Conservation (phyloP, 2,113 vertebrate species). For the Fulica atra region DNA sequence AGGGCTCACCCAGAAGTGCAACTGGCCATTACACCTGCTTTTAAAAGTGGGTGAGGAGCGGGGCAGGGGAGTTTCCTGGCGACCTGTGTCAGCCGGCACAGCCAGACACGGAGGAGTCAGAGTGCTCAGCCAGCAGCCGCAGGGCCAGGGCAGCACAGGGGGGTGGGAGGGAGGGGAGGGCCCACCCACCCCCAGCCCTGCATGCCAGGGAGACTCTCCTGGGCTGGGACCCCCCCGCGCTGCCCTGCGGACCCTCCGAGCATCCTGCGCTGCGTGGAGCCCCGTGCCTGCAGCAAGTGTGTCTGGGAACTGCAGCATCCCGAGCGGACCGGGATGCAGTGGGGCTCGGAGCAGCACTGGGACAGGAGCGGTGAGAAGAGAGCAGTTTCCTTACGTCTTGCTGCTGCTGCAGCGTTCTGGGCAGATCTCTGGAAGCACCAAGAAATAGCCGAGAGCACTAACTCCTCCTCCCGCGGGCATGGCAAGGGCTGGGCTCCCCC, state of each 20-base stretch:
- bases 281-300: too few species aligned
- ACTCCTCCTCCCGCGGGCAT: not conserved
- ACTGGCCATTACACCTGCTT: too few species aligned
- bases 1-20: accelerated
- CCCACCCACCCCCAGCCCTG: too few species aligned
- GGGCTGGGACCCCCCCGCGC: not conserved
- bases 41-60: accelerated
- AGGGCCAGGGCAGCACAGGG: not conserved
- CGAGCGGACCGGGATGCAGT: not conserved
- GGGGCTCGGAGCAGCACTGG: not conserved
- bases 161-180: not conserved
- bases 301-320: not conserved
- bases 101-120: too few species aligned
- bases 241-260: not conserved
- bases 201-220: not conserved
- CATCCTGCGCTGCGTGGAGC: not conserved
- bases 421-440: not conserved
- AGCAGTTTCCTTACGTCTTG: not conserved
- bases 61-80: not conserved
- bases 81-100: too few species aligned
- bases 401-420: not conserved
- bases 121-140: accelerated
- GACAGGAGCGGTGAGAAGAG: not conserved
- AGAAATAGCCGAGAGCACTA: accelerated
- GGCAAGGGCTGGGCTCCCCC: not conserved